A percentile compares a stretch with the other conserved stretches of the same genome.
phyloP scores from a whole-genome alignment of 1,140 invertebrate species.

The Ceratosolen solmsi region DNA sequence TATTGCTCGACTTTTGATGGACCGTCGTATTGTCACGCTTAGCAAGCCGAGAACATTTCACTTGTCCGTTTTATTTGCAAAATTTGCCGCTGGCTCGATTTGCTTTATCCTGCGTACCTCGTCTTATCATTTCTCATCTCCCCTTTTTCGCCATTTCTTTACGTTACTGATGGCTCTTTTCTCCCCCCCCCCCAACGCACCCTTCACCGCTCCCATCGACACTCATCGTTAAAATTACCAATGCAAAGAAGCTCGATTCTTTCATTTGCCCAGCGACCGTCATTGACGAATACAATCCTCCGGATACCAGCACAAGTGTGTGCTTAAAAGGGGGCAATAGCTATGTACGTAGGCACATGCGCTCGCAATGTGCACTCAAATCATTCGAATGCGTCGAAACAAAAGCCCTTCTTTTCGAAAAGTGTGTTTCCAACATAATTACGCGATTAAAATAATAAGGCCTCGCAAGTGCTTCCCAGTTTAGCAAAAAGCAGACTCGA shows the following conservation, averaged over 20 bases:
- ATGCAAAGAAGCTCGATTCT: no score
- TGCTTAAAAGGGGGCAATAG: neutral
- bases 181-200: no score
- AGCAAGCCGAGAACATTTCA: conserved; percentile 2
- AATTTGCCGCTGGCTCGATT: neutral
- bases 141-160: neutral
- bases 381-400: neutral
- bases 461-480: neutral
- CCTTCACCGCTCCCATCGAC: no score
- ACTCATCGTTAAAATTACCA: no score
- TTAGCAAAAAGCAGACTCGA: conserved; percentile 8
- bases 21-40: conserved; percentile 30
- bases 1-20: neutral
- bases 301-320: no score
- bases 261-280: no score
- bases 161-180: neutral
- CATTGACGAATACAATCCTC: no score
- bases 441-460: conserved; percentile 50
- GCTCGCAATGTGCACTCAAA: neutral
- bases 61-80: neutral
- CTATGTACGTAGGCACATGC: no score
- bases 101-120: neutral
- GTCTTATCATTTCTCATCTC: neutral
- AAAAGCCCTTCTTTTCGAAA: conserved; percentile 13
- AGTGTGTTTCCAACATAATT: neutral